These are phyloP conservation scores for Eublepharis macularius DNA, from an alignment of 2,113 vertebrate genomes.

Conservation along the genomic window DNA sequence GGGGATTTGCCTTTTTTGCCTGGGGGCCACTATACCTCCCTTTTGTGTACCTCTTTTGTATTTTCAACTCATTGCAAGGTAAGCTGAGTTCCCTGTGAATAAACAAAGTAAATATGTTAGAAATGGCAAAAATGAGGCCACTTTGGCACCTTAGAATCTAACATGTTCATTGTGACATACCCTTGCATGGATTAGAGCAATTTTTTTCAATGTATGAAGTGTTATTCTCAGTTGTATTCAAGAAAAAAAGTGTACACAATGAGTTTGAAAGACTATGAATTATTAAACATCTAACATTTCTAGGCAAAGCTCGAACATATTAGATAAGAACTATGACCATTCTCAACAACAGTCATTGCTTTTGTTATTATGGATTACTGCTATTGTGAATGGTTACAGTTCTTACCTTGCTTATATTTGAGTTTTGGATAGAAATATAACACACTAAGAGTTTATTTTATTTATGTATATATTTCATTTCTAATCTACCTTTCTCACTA, in stretches of 20 bases:
- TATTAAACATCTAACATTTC: background rate
- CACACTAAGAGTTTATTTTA: too few species aligned
- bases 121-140: background rate
- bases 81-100: slow-evolving; percentile 32
- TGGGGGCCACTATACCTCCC: slow-evolving; percentile 88
- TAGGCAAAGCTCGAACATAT: background rate
- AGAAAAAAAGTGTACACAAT: background rate
- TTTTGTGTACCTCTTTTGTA: slow-evolving; percentile 93
- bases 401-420: background rate
- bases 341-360: background rate
- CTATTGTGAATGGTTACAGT: background rate
- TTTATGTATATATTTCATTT: too few species aligned
- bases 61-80: slow-evolving; percentile 99
- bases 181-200: background rate
- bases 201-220: background rate
- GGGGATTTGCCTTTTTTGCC: slow-evolving; percentile 96
- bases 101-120: background rate
- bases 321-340: background rate
- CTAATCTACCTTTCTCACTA: too few species aligned
- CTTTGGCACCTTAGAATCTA: background rate
- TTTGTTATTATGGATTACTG: background rate
- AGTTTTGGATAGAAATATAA: background rate
- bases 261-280: too few species aligned
- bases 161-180: background rate
- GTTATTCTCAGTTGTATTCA: background rate